A percentile compares a stretch with the other conserved stretches of the same genome.
Conservation (phyloP, 2,113 vertebrate species). For the Callocephalon fimbriatum region DNA sequence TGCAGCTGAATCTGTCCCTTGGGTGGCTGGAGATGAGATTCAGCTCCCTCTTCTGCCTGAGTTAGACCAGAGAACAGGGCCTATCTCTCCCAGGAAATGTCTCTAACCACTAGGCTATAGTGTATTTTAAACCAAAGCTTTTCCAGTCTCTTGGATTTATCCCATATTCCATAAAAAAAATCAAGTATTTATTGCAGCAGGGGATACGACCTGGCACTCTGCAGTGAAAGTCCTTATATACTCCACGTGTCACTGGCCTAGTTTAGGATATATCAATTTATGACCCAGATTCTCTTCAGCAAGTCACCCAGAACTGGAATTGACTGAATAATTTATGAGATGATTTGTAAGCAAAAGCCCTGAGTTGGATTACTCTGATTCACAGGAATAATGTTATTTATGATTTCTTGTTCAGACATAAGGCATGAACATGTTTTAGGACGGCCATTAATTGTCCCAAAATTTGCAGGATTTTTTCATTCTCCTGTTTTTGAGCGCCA, state of each 20-base stretch:
- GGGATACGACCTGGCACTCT: background rate
- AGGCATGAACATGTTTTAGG: background rate
- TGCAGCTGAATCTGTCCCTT: background rate
- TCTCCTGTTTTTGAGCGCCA: background rate
- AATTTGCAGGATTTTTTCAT: background rate
- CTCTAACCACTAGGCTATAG: background rate
- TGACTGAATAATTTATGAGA: conserved; percentile 29
- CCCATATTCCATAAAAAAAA: background rate
- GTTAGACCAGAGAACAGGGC: background rate
- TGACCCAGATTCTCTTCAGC: conserved; percentile 22
- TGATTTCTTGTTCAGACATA: background rate
- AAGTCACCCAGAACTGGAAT: conserved; percentile 19
- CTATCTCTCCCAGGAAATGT: background rate
- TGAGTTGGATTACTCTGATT: background rate
- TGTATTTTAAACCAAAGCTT: background rate
- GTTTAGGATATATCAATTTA: conserved; percentile 36
- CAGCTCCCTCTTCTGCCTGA: background rate
- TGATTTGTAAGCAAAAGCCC: conserved; percentile 14
- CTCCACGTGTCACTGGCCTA: background rate
- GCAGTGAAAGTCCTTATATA: background rate
- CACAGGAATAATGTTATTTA: background rate
- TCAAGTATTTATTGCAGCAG: background rate
- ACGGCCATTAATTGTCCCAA: background rate
- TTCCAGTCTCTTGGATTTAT: background rate
- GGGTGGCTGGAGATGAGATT: background rate